Evolutionary conservation across 2,888 invertebrate species (phyloP).

Genomic region (Zaprionus lineosus): DNA sequence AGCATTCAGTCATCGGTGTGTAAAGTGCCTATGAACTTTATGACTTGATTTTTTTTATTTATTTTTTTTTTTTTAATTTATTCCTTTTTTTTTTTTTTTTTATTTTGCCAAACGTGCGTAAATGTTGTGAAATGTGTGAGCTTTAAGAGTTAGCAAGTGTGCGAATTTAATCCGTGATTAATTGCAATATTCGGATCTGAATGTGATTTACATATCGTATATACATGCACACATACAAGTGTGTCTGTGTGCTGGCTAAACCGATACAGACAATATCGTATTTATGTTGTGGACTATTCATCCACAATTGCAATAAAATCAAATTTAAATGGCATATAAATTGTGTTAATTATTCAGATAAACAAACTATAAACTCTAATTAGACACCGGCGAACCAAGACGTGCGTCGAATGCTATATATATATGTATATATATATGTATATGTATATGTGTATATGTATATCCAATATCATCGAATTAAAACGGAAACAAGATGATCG

Average conservation of each 20-base stretch:
- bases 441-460: not conserved
- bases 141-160: conserved; percentile 63
- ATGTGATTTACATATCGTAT: conserved; percentile 38
- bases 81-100: conserved; percentile 19
- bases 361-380: conserved; percentile 78
- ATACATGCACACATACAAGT: conserved; percentile 9
- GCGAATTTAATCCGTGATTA: conserved; percentile 54
- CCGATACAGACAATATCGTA: conserved; percentile 14
- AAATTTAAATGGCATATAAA: conserved; percentile 71
- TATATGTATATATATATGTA: not conserved
- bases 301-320: conserved; percentile 73
- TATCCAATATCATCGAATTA: conserved; percentile 10
- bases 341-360: conserved; percentile 70
- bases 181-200: conserved; percentile 39
- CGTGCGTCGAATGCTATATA: conserved; percentile 45
- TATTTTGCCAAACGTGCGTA: conserved; percentile 66
- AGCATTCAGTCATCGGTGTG: conserved; percentile 22
- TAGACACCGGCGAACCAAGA: conserved; percentile 65
- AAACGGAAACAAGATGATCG: conserved; percentile 23
- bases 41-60: conserved; percentile 1
- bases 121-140: conserved; percentile 61
- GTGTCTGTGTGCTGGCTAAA: not conserved
- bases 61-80: conserved; percentile 25
- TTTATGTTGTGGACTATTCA: conserved; percentile 55
- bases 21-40: not conserved